These are phyloP conservation scores for Neoaliturus tenellus DNA, from an alignment of 2,888 invertebrate genomes.

Conservation along the genomic window DNA sequence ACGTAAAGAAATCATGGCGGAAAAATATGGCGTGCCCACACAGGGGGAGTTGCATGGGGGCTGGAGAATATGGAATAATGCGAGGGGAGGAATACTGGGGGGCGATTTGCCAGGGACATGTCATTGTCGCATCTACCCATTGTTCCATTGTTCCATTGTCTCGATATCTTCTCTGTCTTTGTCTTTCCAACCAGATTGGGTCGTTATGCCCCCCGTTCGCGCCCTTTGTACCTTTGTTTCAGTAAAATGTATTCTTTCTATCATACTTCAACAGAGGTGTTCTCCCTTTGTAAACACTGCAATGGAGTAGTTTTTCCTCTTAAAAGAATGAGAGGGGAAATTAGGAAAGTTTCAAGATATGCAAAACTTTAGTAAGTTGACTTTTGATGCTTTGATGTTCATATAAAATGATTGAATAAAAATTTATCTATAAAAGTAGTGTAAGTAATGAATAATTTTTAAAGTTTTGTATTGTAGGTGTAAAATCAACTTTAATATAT, in stretches of 20 bases:
- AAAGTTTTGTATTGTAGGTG: too few species aligned
- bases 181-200: slow-evolving; percentile 25
- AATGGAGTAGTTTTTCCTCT: not conserved
- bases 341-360: too few species aligned
- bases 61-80: slow-evolving; percentile 7
- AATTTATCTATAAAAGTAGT: too few species aligned
- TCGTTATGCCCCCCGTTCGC: slow-evolving; percentile 26
- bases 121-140: slow-evolving; percentile 29
- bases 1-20: slow-evolving; percentile 48
- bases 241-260: slow-evolving; percentile 10
- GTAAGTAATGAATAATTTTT: too few species aligned
- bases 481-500: too few species aligned
- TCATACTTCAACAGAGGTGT: not conserved
- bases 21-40: slow-evolving; percentile 32
- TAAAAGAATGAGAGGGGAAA: too few species aligned
- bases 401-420: too few species aligned
- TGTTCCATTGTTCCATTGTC: slow-evolving; percentile 42
- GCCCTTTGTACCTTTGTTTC: slow-evolving; percentile 36
- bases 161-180: not conserved
- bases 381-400: too few species aligned
- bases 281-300: not conserved
- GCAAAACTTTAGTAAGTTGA: too few species aligned
- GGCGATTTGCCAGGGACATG: slow-evolving; percentile 19
- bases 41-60: not conserved
- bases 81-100: not conserved